Evolutionary conservation across 2,113 vertebrate species (phyloP).

Genomic region (Petroica traversi): DNA sequence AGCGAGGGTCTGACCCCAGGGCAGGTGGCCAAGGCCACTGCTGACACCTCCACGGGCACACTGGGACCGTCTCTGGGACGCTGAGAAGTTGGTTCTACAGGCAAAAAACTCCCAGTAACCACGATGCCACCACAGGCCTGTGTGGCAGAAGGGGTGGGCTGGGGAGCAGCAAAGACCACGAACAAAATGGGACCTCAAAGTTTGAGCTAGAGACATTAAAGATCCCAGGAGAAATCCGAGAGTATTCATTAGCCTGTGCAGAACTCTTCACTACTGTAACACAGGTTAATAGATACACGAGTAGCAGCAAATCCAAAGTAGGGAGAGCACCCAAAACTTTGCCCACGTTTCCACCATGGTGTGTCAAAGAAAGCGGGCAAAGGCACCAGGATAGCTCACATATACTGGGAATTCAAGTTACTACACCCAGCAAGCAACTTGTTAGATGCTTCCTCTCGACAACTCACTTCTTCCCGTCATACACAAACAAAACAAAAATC

Average conservation of each 20-base stretch:
- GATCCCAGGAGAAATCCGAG: not conserved
- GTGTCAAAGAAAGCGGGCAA: not conserved
- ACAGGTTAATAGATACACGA: accelerated
- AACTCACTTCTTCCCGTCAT: not conserved
- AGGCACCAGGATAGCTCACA: not conserved
- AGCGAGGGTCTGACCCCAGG: not conserved
- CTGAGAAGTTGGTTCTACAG: not conserved
- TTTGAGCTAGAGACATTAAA: not conserved
- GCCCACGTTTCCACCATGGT: not conserved
- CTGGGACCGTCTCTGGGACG: not conserved
- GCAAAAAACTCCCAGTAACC: accelerated
- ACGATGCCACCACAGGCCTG: not conserved
- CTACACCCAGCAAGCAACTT: not conserved
- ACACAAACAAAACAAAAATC: conserved; percentile 30
- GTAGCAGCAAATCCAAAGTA: not conserved
- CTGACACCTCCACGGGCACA: not conserved
- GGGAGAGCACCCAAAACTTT: not conserved
- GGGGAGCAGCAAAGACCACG: not conserved
- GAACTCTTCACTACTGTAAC: not conserved
- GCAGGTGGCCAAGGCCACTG: not conserved
- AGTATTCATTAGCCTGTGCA: not conserved
- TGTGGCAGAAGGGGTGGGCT: not conserved
- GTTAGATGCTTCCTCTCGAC: not conserved
- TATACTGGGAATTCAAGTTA: not conserved
- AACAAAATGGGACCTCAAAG: not conserved